These are phyloP conservation scores for Drosophila mojavensis DNA, from an alignment of 1,140 invertebrate species.

Conservation along the genomic window DNA sequence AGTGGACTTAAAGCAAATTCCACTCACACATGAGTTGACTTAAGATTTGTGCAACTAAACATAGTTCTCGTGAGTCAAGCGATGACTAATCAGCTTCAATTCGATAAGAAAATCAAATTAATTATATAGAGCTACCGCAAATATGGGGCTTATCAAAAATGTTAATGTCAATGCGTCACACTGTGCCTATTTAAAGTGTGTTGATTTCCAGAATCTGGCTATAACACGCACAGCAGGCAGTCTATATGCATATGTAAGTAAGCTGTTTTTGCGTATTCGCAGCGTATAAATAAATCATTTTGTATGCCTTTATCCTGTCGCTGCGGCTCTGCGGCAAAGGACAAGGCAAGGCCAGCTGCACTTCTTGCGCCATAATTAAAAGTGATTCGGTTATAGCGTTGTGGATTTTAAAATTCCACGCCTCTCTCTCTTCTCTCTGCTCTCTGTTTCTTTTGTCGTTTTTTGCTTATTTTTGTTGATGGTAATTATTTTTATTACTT, in stretches of 20 bases:
- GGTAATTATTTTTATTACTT: constrained; percentile 38
- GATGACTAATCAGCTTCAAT: too few relatives aligned
- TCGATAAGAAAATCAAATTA: too few relatives aligned
- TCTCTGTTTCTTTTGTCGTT: background rate
- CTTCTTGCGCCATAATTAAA: constrained; percentile 38
- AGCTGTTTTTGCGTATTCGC: constrained; percentile 30
- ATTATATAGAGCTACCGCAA: too few relatives aligned
- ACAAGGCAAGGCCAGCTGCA: constrained; percentile 1
- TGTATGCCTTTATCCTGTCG: constrained; percentile 27
- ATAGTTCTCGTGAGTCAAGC: too few relatives aligned
- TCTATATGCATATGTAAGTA: background rate
- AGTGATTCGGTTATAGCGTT: constrained; percentile 21
- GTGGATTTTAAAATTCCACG: background rate
- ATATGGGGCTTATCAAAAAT: background rate
- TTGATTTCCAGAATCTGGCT: background rate
- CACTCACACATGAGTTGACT: background rate
- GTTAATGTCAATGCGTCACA: background rate
- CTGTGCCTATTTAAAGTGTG: background rate
- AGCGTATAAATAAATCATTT: constrained; percentile 46
- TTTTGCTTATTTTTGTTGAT: constrained; percentile 4
- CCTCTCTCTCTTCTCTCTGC: background rate
- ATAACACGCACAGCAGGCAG: background rate
- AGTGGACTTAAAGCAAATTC: background rate
- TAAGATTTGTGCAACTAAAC: background rate
- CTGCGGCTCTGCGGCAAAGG: constrained; percentile 1